These are phyloP conservation scores for Perithous albicinctus DNA, from an alignment of 2,888 invertebrate species.

Conservation along the genomic window DNA sequence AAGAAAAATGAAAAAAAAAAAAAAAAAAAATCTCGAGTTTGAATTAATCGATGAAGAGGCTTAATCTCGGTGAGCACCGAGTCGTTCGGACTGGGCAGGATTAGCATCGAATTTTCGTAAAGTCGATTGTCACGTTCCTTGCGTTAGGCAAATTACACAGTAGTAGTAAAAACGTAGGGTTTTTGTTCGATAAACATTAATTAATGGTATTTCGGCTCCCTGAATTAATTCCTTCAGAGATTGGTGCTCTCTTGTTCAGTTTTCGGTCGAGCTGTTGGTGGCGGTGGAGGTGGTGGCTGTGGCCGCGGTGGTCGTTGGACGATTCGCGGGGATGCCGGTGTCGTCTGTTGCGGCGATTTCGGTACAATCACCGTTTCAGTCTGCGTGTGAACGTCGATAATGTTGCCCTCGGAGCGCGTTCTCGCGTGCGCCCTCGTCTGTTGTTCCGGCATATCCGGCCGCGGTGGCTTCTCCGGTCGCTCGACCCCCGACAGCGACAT, in stretches of 20 bases:
- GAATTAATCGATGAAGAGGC: not conserved
- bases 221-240: conserved; percentile 72
- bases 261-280: conserved; percentile 78
- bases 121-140: conserved; percentile 53
- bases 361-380: conserved; percentile 79
- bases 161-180: conserved; percentile 24
- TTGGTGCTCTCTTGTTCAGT: conserved; percentile 83
- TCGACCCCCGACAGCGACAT: conserved; percentile 81
- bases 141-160: too few species aligned
- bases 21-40: conserved; percentile 22
- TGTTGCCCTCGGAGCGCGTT: conserved; percentile 88
- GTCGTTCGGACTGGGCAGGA: conserved; percentile 37
- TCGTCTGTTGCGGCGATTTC: conserved; percentile 76
- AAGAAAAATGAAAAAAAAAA: too few species aligned
- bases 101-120: conserved; percentile 39
- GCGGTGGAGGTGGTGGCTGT: conserved; percentile 83
- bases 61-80: conserved; percentile 26
- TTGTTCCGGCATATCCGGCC: conserved; percentile 73
- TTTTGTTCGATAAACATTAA: conserved; percentile 55
- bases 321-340: conserved; percentile 81
- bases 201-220: conserved; percentile 9
- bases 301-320: conserved; percentile 80
- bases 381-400: conserved; percentile 86
- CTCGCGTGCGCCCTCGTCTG: conserved; percentile 79
- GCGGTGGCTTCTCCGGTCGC: conserved; percentile 77